phyloP scores from a whole-genome alignment of 1,140 invertebrate genomes.

The Cydia strobilella region DNA sequence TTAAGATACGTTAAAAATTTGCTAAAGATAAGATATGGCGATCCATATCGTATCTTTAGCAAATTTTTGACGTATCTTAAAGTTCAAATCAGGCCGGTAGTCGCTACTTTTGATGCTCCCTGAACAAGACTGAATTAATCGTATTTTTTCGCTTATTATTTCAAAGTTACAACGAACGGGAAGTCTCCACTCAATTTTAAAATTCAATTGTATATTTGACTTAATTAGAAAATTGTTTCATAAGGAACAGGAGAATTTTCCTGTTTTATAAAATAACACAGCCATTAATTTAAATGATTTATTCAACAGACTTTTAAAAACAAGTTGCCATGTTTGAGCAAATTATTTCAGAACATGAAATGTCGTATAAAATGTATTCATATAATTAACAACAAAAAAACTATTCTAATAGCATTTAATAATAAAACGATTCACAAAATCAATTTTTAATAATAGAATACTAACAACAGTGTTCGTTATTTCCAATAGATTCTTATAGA shows the following conservation, averaged over 20 bases:
- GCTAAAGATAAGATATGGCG: too few species aligned
- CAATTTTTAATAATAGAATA: slow-evolving; percentile 36
- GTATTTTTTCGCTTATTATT: neutral
- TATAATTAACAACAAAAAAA: slow-evolving; percentile 48
- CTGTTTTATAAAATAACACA: slow-evolving; percentile 22
- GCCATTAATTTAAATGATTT: slow-evolving; percentile 58
- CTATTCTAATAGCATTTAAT: slow-evolving; percentile 45
- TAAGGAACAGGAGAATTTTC: neutral
- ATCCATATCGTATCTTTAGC: too few species aligned
- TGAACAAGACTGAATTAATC: neutral
- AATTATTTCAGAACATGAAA: slow-evolving; percentile 64
- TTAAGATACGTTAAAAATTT: too few species aligned
- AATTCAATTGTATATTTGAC: slow-evolving; percentile 1
- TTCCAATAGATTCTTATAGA: slow-evolving; percentile 28
- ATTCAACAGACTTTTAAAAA: slow-evolving; percentile 68
- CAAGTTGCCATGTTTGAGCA: slow-evolving; percentile 68
- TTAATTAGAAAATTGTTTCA: neutral
- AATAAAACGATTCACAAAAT: slow-evolving; percentile 34
- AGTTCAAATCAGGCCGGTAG: too few species aligned
- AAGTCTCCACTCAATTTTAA: neutral
- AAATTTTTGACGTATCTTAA: too few species aligned
- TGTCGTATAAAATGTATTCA: slow-evolving; percentile 67
- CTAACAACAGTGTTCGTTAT: slow-evolving; percentile 34
- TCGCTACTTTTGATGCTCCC: too few species aligned
- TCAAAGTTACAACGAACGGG: neutral